Percentiles rank a stretch among this genome's conserved stretches.
These are phyloP conservation scores for Eurypyga helias DNA, from an alignment of 2,113 vertebrate genomes.

Conservation along the genomic window DNA sequence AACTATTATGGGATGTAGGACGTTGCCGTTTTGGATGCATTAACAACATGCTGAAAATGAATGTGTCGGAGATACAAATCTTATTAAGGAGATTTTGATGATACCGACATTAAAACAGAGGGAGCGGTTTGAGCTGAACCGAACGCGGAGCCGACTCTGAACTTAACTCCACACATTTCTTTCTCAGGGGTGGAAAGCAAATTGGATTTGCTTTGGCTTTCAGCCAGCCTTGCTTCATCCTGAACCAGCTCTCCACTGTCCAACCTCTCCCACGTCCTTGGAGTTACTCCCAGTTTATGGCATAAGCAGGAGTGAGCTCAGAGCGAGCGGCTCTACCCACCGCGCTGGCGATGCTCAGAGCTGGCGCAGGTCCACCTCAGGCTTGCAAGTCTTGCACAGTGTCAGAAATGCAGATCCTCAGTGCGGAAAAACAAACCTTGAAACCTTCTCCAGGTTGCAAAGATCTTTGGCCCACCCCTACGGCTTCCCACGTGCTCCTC, in stretches of 20 bases:
- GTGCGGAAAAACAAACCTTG: neutral
- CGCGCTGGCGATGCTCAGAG: fast-evolving
- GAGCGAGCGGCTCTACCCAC: neutral
- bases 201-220: constrained; percentile 20
- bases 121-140: neutral
- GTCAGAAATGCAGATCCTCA: neutral
- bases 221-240: constrained; percentile 32
- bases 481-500: neutral
- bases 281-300: constrained; percentile 39
- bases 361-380: fast-evolving
- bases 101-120: neutral
- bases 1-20: neutral
- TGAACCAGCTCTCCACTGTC: neutral
- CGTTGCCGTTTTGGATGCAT: neutral
- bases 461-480: neutral
- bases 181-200: neutral
- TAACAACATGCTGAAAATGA: neutral
- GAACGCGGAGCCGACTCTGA: neutral
- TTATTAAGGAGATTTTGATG: constrained; percentile 20
- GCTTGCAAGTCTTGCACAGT: neutral
- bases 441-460: neutral
- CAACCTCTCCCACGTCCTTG: constrained; percentile 56
- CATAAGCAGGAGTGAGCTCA: constrained; percentile 27
- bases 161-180: neutral
- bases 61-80: neutral